phyloP scores from a whole-genome alignment of 2,113 vertebrate genomes.

The Oceanites oceanicus region DNA sequence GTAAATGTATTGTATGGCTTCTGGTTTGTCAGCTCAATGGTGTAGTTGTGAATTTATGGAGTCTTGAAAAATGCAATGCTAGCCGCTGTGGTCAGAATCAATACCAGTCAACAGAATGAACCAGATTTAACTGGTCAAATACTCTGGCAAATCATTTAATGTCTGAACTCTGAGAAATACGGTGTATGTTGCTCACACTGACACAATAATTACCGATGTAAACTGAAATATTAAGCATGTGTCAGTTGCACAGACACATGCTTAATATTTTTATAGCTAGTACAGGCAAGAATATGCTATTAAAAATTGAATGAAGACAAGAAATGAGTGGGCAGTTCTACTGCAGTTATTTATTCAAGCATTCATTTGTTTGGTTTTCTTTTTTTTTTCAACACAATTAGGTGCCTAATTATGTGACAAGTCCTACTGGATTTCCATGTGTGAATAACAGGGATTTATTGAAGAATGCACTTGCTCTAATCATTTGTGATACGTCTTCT shows the following conservation, averaged over 20 bases:
- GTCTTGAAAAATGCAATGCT: slow-evolving; percentile 27
- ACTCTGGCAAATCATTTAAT: background rate
- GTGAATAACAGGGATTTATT: background rate
- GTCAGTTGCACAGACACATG: background rate
- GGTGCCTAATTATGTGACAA: background rate
- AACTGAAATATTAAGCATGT: background rate
- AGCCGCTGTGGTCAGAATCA: slow-evolving; percentile 18
- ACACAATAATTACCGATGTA: background rate
- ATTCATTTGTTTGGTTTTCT: background rate
- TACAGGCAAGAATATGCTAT: background rate
- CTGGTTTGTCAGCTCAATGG: slow-evolving; percentile 33
- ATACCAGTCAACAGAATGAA: slow-evolving; percentile 14
- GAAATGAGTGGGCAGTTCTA: background rate
- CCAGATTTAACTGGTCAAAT: slow-evolving; percentile 14
- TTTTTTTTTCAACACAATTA: background rate
- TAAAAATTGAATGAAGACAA: background rate
- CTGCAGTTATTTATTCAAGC: background rate
- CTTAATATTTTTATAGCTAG: background rate
- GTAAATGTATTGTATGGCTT: slow-evolving; percentile 54
- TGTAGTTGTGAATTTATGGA: slow-evolving; percentile 50
- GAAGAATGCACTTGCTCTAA: background rate
- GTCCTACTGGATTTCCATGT: background rate
- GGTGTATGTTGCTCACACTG: background rate
- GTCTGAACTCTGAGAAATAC: background rate
- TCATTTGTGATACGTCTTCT: background rate